Conservation (phyloP, 2,113 vertebrate species). For the Pongo pygmaeus region DNA sequence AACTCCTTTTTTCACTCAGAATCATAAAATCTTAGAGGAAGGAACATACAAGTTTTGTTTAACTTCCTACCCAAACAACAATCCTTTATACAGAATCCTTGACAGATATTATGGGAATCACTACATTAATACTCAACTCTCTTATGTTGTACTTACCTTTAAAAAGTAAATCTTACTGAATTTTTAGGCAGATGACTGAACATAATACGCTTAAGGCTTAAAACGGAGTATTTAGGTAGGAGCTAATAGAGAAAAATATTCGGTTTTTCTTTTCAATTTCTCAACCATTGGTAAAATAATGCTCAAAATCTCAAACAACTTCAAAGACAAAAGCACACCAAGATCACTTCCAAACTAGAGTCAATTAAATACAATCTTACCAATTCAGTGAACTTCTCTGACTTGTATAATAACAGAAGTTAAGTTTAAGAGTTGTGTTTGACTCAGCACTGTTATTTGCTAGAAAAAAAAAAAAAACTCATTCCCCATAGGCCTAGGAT, state of each 20-base stretch:
- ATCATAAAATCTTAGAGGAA: background rate
- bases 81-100: background rate
- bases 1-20: background rate
- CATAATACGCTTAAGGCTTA: background rate
- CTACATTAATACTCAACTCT: background rate
- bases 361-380: background rate
- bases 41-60: background rate
- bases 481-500: background rate
- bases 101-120: background rate
- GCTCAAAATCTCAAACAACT: background rate
- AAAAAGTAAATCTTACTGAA: constrained; percentile 6
- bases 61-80: background rate
- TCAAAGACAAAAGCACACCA: background rate
- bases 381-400: background rate
- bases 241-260: background rate
- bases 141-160: background rate
- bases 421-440: background rate
- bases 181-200: background rate
- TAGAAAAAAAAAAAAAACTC: background rate
- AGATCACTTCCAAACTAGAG: background rate
- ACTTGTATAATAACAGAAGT: background rate
- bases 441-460: background rate
- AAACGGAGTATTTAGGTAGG: background rate
- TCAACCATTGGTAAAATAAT: constrained; percentile 32
- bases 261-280: background rate